A percentile compares a stretch with the other conserved stretches of the same genome.
Conservation (phyloP, 2,797 vertebrate genomes). For the Paguma larvata region DNA sequence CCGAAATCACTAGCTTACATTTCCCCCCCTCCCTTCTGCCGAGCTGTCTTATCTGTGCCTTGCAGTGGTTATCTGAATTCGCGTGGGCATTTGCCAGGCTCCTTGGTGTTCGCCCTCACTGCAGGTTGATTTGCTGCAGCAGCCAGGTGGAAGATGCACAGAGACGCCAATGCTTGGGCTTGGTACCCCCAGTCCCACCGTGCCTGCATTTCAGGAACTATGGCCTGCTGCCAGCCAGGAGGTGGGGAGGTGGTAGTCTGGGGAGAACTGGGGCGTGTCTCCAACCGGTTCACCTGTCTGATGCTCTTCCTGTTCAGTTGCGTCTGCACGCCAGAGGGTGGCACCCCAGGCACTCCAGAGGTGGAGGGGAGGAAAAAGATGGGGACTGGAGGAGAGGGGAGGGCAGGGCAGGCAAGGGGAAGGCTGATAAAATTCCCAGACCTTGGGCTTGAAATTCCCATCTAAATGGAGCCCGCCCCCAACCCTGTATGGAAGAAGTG, state of each 20-base stretch:
- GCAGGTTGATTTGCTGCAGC: background rate
- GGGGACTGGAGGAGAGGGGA: background rate
- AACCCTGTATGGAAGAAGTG: background rate
- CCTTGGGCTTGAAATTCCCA: background rate
- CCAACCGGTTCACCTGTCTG: background rate
- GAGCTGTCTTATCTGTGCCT: background rate
- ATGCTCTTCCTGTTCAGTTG: slow-evolving; percentile 68
- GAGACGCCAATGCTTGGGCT: background rate
- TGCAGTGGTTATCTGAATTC: background rate
- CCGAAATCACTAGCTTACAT: background rate
- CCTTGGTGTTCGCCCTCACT: background rate
- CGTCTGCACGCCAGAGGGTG: slow-evolving; percentile 78
- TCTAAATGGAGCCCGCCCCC: background rate
- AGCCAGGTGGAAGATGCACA: background rate
- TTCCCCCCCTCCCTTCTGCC: background rate
- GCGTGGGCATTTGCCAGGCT: background rate
- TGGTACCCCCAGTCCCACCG: background rate
- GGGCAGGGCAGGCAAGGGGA: background rate
- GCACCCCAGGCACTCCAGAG: slow-evolving; percentile 75
- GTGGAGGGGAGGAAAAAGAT: background rate
- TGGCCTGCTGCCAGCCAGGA: background rate
- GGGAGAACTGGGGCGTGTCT: background rate
- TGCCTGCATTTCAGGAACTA: background rate
- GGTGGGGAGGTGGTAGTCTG: background rate
- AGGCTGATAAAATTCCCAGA: background rate